phyloP scores from a whole-genome alignment of 2,888 invertebrate genomes.

The Nysson spinosus region DNA sequence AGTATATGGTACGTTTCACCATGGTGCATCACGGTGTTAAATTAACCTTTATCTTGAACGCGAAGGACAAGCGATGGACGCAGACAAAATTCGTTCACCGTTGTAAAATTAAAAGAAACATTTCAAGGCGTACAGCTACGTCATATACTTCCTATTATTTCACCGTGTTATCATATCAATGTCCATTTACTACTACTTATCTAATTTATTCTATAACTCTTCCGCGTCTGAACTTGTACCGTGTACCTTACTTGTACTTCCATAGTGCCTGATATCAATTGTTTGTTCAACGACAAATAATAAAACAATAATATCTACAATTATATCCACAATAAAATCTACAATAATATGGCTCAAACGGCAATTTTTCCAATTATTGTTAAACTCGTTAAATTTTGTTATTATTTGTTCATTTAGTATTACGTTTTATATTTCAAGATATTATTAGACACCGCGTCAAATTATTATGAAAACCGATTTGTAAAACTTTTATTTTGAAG shows the following conservation, averaged over 20 bases:
- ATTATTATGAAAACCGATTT: too few species aligned
- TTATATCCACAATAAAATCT: too few species aligned
- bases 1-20: not conserved
- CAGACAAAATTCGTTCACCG: constrained; percentile 1
- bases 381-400: too few species aligned
- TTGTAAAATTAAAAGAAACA: not conserved
- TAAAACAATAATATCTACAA: too few species aligned
- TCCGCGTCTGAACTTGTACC: not conserved
- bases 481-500: too few species aligned
- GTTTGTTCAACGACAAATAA: too few species aligned
- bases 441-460: too few species aligned
- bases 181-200: not conserved
- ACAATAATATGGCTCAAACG: too few species aligned
- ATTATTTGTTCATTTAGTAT: too few species aligned
- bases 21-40: constrained; percentile 31
- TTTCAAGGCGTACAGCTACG: not conserved
- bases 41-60: constrained; percentile 49
- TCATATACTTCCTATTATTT: not conserved
- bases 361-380: too few species aligned
- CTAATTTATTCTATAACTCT: not conserved
- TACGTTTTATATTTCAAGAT: too few species aligned
- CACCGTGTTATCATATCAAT: not conserved
- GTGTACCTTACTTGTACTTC: too few species aligned
- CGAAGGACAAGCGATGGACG: constrained; percentile 32
- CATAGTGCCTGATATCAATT: not conserved